phyloP scores from a whole-genome alignment of 2,797 vertebrate species.

The Sebastes diaconus region DNA sequence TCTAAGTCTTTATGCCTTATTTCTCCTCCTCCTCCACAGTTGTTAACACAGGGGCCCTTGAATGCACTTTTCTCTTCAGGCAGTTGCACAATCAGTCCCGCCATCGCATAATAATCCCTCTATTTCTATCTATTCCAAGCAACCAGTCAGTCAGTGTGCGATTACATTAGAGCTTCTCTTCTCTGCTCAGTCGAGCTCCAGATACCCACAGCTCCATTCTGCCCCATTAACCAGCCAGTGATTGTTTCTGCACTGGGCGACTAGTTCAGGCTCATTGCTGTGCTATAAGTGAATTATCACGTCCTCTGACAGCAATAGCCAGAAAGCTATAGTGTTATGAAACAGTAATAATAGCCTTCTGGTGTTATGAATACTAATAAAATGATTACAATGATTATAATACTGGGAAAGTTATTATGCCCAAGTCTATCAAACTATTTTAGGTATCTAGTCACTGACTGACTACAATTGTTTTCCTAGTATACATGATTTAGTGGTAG shows the following conservation, averaged over 20 bases:
- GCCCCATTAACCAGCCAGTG: constrained; percentile 45
- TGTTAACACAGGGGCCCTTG: constrained; percentile 26
- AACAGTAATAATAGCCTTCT: neutral
- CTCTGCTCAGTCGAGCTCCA: constrained; percentile 37
- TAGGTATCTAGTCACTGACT: neutral
- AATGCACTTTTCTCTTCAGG: constrained; percentile 19
- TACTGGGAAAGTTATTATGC: neutral
- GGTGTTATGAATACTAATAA: neutral
- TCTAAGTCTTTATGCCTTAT: neutral
- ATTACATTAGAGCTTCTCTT: constrained; percentile 54
- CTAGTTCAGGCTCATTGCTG: constrained; percentile 6
- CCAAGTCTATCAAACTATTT: neutral
- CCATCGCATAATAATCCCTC: constrained; percentile 47
- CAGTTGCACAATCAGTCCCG: constrained; percentile 29
- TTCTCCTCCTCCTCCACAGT: neutral
- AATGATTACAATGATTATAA: neutral
- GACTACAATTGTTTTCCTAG: too few species aligned
- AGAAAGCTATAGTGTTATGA: neutral
- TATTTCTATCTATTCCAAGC: constrained; percentile 28
- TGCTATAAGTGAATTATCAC: constrained; percentile 8
- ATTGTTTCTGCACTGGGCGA: constrained; percentile 45
- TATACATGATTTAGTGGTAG: neutral
- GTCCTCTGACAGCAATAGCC: neutral
- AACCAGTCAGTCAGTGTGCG: constrained; percentile 29
- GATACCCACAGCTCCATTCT: constrained; percentile 51